Base-by-base conservation (phyloP, 2,113 vertebrate genomes). In the Aegotheles bennettii region DNA sequence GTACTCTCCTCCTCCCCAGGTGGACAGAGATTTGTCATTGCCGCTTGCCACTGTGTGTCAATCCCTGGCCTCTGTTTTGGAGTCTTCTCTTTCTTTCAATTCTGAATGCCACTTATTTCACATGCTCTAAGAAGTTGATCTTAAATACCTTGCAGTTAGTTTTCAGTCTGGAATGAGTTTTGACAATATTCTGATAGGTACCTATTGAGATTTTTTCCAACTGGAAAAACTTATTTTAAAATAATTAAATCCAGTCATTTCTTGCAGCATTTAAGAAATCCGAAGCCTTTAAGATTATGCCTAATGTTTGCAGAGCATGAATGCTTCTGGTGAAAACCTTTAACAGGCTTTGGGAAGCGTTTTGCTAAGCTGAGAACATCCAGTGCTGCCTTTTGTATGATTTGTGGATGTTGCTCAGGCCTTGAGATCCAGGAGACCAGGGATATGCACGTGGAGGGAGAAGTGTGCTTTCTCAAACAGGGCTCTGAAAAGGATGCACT, bases 141-240 rank as follows among this genome's bases (percentile, higher is more conserved):
- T 89, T 60, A 56, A 75, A 82, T 65, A 79, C 53, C 31, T 89
- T 59, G 57, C 48, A 42, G 73, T 70, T 54, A 40, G n/a, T 84
- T 91, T 87, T 53, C n/a, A 82, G 33, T 65, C 61, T 92, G 65
- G 71, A 91, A 61, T 68, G 9, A 79, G 53, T 84, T 94, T 87
- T 90, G 40, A 36, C 60, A 60, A 8, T 43, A 40, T 94, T 87
- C 57, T 93, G 48, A 9, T 43, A 60, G 51, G 18, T 79, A 54
- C 25, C 57, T 53, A 20, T 57, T 0, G 0, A 77, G 33, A 65
- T 63, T 68, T 84, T 53, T 94, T 94, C 64, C 54, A 80, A 47
- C 38, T 57, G 71, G 42, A 35, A 93, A 81, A 57, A 36, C 7
- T 2, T 68, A 28, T 76, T 73, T 78, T 2, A 9, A 16, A 33